These are phyloP conservation scores for Ctenochaetus hawaiiensis DNA, from an alignment of 2,797 vertebrate genomes.

Conservation along the genomic window DNA sequence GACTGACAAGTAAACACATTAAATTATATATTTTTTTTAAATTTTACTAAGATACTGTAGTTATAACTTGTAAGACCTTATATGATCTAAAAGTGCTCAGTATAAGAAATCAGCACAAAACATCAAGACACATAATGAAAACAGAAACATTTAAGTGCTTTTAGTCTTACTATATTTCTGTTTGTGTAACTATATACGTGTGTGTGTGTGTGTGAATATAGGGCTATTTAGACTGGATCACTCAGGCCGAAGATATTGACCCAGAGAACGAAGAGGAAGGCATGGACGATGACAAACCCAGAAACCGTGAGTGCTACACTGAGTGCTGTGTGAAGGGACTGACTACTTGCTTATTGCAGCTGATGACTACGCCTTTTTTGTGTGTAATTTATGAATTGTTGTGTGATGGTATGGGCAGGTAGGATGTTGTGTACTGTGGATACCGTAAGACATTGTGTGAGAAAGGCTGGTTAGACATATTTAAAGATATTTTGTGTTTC, in stretches of 20 bases:
- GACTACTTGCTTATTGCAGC: not conserved
- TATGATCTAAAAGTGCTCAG: no score
- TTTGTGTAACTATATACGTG: slow-evolving; percentile 29
- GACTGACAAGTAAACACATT: not conserved
- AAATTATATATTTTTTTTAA: not conserved
- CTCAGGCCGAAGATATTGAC: slow-evolving; percentile 98
- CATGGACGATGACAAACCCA: slow-evolving; percentile 95
- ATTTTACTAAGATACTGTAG: not conserved
- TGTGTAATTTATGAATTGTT: slow-evolving; percentile 3
- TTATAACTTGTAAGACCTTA: no score
- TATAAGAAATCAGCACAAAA: no score
- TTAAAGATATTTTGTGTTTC: not conserved
- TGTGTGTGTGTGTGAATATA: slow-evolving; percentile 58
- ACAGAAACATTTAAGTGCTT: not conserved
- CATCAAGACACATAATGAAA: not conserved
- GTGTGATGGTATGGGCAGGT: not conserved
- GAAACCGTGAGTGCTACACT: slow-evolving; percentile 92
- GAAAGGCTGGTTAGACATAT: slow-evolving; percentile 1
- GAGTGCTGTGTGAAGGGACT: not conserved
- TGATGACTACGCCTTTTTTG: not conserved
- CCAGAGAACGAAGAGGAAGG: slow-evolving; percentile 98
- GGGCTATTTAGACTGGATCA: slow-evolving; percentile 99
- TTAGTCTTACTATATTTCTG: slow-evolving; percentile 8
- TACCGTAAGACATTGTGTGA: not conserved
- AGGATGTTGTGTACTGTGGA: not conserved